These are phyloP conservation scores for Oryzaephilus surinamensis DNA, from an alignment of 1,140 invertebrate species.

Conservation along the genomic window DNA sequence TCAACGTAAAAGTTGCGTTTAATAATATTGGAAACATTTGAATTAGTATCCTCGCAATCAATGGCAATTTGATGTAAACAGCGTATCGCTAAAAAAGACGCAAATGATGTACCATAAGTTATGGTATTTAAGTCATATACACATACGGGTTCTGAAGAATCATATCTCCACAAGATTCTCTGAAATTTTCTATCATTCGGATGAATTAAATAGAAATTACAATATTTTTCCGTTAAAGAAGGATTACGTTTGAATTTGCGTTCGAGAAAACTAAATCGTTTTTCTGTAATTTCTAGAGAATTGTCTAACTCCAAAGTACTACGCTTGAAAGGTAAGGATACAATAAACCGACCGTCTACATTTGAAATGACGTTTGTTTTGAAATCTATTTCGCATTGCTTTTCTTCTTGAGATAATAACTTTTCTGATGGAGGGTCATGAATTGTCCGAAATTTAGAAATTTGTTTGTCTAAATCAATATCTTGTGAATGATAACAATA, in stretches of 20 bases:
- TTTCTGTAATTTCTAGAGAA: conserved; percentile 7
- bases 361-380: conserved; percentile 6
- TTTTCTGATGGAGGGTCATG: conserved; percentile 7
- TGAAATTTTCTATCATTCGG: conserved; percentile 28
- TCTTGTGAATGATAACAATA: background rate
- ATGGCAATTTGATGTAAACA: conserved; percentile 17
- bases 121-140: conserved; percentile 23
- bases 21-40: conserved; percentile 16
- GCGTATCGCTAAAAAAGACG: conserved; percentile 25
- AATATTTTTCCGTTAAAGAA: conserved; percentile 6
- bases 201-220: conserved; percentile 20
- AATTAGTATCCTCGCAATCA: conserved; percentile 13
- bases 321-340: conserved; percentile 16
- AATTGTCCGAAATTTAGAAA: conserved; percentile 15
- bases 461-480: conserved; percentile 2
- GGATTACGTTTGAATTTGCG: conserved; percentile 8
- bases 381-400: conserved; percentile 15
- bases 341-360: conserved; percentile 11
- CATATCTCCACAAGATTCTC: conserved; percentile 34
- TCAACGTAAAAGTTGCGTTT: conserved; percentile 33
- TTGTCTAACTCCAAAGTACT: conserved; percentile 8
- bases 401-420: conserved; percentile 11
- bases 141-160: conserved; percentile 17
- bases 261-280: conserved; percentile 12
- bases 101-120: conserved; percentile 25